Base-by-base conservation (phyloP, 1,140 invertebrate genomes). In the Gryon sp. region DNA sequence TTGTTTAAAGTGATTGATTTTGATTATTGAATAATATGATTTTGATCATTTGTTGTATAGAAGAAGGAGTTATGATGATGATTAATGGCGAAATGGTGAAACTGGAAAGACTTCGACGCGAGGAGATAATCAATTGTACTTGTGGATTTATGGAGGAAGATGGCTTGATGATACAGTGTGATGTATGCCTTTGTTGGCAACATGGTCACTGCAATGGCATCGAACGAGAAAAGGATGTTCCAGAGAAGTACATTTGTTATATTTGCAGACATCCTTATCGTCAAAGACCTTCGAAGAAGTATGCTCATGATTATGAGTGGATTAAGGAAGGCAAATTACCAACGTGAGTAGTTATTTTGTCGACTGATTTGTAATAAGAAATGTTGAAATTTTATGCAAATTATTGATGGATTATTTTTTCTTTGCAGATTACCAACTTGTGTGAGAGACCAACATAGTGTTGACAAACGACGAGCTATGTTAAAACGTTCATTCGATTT, bases 121-220 rank as follows among this genome's bases (percentile, higher is more conserved):
- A 93, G 80, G 96, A 97, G 89, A 93, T 97, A 48, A 96, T 97
- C 46, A 96, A 96, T 86, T 97, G 96, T 85, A 92, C 93, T 15
- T 97, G 96, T 91, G 91, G 92, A 7, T 89, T 91, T 80, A 92
- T 91, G 66, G 96, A 98, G 88, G 97, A 98, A 87, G 96, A 97
- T 85, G 97, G 96, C 2, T 88, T 98, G 2, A 98, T 98, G 96
- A 95, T 98, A 78, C 93, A 98, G 90, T 98, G 97, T 88, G 97
- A 98, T 83, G 89, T 97, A 14, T 98, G 97, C 82, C 88, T 97
- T 7, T 97, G 95, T 84, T 98, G 97, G 97, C 97, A 98, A 86
- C 97, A 98, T 86, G 96, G 95, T 0, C 90, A 92, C 28, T 98
- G 96, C 80, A 95, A 96, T 84, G 93, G 93, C 36, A 95, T 97